Base-by-base conservation (phyloP, 2,797 vertebrate species). In the Vireo griseus region DNA sequence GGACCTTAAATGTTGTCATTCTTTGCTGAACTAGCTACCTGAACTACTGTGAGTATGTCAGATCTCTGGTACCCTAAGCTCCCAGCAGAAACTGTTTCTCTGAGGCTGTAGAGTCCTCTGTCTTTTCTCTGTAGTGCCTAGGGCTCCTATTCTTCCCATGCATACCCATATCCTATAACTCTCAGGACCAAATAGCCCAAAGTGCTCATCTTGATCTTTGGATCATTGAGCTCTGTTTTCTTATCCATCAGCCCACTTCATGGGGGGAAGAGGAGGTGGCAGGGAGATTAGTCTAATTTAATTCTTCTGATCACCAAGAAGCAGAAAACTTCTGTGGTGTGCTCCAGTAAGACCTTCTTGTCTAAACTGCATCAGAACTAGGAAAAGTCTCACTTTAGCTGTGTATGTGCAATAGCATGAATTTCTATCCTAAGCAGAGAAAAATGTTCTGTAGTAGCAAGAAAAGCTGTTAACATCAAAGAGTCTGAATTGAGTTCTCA, bases 401-500 rank as follows among this genome's bases (percentile, higher is more conserved):
- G 51, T 26, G 7, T 31, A 47, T 18, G 5, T 20, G 18, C 79
- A 59, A 55, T 31, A 48, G 59, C 10, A 11, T 2, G 4, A 57
- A 61, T 44, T 72, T 76, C 68, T 51, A 37, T 55, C 22, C 26
- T 40, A 91, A 61, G 35, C 1, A 69, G 59, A 69, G 39, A 62
- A 86, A 68, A 86, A 76, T 42, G 39, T 17, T 59, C 40, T 92
- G 52, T 51, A 63, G 59, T 65, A 39, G 55, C 77, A 68, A 86
- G 54, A 59, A 90, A 93, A 94, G 26, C 33, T 67, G 71, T 62
- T 78, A 85, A 81, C 21, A 59, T 62, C 61, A 62, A 83, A 51
- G 48, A 74, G 9, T n/a, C 51, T 84, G 45, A 89, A 89, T 77
- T 84, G 51, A 93, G 29, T 44, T 78, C 71, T 94, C 82, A 87